Conservation (phyloP, 1,140 invertebrate species). For the Cyclargus thomasi region DNA sequence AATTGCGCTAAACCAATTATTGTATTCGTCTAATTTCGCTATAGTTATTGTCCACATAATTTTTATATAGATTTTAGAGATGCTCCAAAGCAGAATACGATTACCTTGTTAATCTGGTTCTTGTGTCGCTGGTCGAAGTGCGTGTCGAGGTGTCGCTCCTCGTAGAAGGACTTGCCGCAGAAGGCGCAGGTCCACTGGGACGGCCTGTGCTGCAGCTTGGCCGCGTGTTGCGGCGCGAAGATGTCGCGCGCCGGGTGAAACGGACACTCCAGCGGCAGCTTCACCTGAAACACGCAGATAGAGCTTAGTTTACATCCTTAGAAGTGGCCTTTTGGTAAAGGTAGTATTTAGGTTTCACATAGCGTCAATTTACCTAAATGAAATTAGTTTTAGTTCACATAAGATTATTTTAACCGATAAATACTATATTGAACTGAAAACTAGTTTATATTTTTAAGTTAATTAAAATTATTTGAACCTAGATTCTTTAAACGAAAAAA, state of each 20-base stretch:
- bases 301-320: neutral
- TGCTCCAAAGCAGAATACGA: neutral
- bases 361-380: no score
- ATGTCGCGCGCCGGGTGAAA: constrained; percentile 91
- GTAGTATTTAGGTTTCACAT: no score
- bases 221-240: constrained; percentile 87
- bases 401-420: no score
- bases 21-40: no score
- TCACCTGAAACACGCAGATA: constrained; percentile 53
- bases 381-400: no score
- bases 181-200: constrained; percentile 93
- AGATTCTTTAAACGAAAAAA: neutral
- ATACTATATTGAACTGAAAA: no score
- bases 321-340: no score
- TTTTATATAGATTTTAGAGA: no score
- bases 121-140: constrained; percentile 94
- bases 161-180: constrained; percentile 94
- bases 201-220: constrained; percentile 87
- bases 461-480: no score
- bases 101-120: constrained; percentile 88
- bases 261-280: constrained; percentile 90
- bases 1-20: no score
- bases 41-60: no score
- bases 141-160: constrained; percentile 89
- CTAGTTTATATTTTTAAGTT: no score